Evolutionary conservation across 2,113 vertebrate genomes (phyloP), one percentile per base, ranked within the genome.

Genomic region (Grallaria varia): DNA sequence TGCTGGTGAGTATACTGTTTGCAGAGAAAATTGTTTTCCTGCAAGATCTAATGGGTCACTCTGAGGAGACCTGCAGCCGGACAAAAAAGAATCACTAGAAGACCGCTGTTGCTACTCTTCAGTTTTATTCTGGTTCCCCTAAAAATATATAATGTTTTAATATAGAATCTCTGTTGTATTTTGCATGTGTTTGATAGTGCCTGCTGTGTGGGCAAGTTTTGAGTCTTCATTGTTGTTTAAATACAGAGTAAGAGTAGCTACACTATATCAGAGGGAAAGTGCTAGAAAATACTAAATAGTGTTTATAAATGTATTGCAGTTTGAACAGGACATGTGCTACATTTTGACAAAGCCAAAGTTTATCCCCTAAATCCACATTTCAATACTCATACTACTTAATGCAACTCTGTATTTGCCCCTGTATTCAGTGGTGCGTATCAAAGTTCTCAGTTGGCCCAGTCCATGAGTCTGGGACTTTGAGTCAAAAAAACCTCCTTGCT

Each of bases 371-470:
- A 42, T 84, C 33, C 74, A 12, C 33, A 15, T 88, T 92, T 92
- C 64, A 68, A 2, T 64, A 24, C 30, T 83, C 1, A 5, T 15
- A 59, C 22, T 67, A 4, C 63, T 78, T 90, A 62, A 33, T 72
- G 17, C 0, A 0, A 14, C 11, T 45, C n/a, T n/a, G n/a, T n/a
- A 0, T 84, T 90, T 64, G 4, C 37, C 16, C 58, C 14, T 49
- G 2, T 52, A 5, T 64, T 84, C 3, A 10, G 44, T 66, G 24
- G 19, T 75, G 40, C 28, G 88, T 75, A 28, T 55, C 52, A 11
- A 76, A 82, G 27, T 63, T 39, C 8, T 35, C 14, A 58, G 18
- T 8, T 53, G 27, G 20, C 37, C 12, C 12, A 52, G 40, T 58
- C 30, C 33, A 12, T 44, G 21, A 45, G 4, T 56, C 6, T 39